These are phyloP conservation scores for Xenopus petersii DNA, from an alignment of 2,797 vertebrate genomes.

Conservation along the genomic window DNA sequence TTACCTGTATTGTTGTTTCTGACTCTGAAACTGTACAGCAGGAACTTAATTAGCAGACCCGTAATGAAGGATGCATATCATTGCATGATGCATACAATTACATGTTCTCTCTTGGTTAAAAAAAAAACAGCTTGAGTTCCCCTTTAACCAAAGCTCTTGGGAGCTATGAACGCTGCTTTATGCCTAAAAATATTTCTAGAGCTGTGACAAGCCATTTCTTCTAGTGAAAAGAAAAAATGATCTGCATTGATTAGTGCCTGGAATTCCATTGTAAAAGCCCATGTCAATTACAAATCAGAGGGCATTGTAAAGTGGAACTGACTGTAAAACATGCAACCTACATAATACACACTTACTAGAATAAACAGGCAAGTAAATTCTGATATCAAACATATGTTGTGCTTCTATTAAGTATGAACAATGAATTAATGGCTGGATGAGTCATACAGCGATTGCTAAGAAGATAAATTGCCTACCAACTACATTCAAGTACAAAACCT, in stretches of 20 bases:
- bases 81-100: too few relatives aligned
- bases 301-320: constrained; percentile 7
- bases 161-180: too few relatives aligned
- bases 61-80: too few relatives aligned
- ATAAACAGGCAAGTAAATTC: constrained; percentile 7
- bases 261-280: background rate
- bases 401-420: background rate
- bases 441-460: constrained; percentile 11
- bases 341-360: background rate
- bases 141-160: too few relatives aligned
- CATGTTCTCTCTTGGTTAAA: too few relatives aligned
- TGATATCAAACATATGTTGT: background rate
- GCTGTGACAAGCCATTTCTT: background rate
- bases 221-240: constrained; percentile 3
- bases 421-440: constrained; percentile 1
- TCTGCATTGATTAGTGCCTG: constrained; percentile 6
- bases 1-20: too few relatives aligned
- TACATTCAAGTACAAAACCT: background rate
- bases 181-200: background rate
- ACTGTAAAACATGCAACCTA: constrained; percentile 6
- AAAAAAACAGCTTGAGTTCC: too few relatives aligned
- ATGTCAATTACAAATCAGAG: constrained; percentile 24
- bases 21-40: too few relatives aligned
- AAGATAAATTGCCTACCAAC: constrained; percentile 1
- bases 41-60: too few relatives aligned